These are phyloP conservation scores for Reinhardtius hippoglossoides DNA, from an alignment of 2,113 vertebrate species.

Conservation along the genomic window DNA sequence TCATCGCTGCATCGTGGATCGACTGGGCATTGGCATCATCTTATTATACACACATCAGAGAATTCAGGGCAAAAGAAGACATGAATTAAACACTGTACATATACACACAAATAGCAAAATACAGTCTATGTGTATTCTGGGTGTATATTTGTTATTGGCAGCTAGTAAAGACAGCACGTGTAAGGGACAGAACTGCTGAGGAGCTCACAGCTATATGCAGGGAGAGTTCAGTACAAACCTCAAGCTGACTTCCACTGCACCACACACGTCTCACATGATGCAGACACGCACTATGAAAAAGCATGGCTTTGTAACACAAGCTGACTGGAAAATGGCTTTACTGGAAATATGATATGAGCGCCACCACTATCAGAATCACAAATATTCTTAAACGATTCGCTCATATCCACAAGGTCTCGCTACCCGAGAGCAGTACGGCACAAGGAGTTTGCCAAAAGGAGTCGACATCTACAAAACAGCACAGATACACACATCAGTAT, in stretches of 20 bases:
- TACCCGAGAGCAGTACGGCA: no score
- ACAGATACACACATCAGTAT: no score
- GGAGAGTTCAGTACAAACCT: background rate
- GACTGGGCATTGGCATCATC: no score
- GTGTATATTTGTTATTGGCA: background rate
- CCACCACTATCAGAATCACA: no score
- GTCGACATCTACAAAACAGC: no score
- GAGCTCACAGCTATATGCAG: background rate
- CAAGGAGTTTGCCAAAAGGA: no score
- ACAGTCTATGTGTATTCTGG: background rate
- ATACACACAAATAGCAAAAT: background rate
- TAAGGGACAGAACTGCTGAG: background rate
- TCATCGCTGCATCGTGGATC: background rate
- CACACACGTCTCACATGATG: slow-evolving; percentile 3
- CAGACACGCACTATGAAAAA: background rate
- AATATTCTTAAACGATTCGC: no score
- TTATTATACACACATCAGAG: background rate
- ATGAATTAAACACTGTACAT: background rate
- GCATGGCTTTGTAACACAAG: background rate
- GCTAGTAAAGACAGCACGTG: background rate
- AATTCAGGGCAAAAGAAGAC: background rate
- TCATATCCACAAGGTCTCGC: no score
- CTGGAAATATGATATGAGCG: no score
- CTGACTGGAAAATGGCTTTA: background rate
- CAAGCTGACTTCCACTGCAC: background rate